A percentile compares a stretch with the other conserved stretches of the same genome.
These are phyloP conservation scores for Protobothrops mucrosquamatus DNA, from an alignment of 2,113 vertebrate species.

Conservation along the genomic window DNA sequence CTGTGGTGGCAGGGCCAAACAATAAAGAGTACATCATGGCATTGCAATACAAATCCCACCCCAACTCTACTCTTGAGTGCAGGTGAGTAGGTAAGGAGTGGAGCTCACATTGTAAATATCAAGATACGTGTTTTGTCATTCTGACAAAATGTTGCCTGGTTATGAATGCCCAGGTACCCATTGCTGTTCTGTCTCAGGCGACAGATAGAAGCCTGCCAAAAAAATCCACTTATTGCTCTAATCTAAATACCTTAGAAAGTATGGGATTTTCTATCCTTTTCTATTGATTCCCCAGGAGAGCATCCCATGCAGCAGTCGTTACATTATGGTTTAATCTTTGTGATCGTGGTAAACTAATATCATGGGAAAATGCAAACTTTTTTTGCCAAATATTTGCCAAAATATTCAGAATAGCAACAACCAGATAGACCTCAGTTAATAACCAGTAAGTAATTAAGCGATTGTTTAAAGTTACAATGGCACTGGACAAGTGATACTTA, in stretches of 20 bases:
- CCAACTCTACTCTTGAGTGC: not conserved
- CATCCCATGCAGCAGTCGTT: not conserved
- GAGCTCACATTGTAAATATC: not conserved
- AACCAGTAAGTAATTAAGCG: not conserved
- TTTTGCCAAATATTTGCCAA: not conserved
- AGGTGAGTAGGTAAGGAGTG: not conserved
- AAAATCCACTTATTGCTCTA: not conserved
- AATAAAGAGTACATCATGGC: not conserved
- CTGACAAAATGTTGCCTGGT: not conserved
- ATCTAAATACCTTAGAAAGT: not conserved
- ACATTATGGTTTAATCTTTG: not conserved
- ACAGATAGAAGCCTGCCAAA: not conserved
- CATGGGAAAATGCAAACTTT: not conserved
- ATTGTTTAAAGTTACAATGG: not conserved
- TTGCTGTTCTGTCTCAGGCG: not conserved
- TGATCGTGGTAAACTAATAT: not conserved
- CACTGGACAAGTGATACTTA: not conserved
- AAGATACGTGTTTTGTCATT: not conserved
- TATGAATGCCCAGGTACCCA: not conserved
- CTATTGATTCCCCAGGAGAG: not conserved
- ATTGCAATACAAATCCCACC: not conserved
- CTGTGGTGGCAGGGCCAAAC: not conserved
- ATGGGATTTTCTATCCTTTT: not conserved
- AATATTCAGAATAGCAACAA: not conserved
- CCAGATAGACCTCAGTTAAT: not conserved